Conservation (phyloP, 2,888 invertebrate species). For the Quadroppia sp. region DNA sequence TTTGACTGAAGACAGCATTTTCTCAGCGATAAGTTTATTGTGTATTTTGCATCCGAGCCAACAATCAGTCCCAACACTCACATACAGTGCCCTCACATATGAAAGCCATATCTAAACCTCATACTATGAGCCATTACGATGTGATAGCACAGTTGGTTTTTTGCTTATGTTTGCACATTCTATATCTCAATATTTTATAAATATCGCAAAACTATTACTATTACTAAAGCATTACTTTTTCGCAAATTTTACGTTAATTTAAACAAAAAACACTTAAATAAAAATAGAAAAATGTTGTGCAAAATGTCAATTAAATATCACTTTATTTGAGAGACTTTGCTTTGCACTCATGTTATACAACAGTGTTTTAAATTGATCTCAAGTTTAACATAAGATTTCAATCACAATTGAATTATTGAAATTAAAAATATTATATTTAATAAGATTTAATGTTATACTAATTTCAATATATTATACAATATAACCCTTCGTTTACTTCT, state of each 20-base stretch:
- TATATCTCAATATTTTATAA: neutral
- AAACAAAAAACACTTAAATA: conserved; percentile 8
- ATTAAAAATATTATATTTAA: too few relatives aligned
- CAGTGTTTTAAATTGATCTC: neutral
- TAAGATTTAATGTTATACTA: too few relatives aligned
- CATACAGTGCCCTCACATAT: neutral
- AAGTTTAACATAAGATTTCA: too few relatives aligned
- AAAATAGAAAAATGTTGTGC: neutral
- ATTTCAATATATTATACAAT: too few relatives aligned
- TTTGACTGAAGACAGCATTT: conserved; percentile 1
- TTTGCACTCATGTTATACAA: neutral
- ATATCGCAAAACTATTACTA: neutral
- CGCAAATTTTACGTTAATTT: conserved; percentile 22
- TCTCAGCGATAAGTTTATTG: neutral
- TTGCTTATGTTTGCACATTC: neutral
- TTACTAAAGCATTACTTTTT: conserved; percentile 13
- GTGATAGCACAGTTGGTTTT: neutral
- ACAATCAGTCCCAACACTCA: neutral
- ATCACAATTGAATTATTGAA: too few relatives aligned
- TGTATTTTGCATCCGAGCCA: conserved; percentile 31
- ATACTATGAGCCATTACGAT: neutral
- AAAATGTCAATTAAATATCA: neutral
- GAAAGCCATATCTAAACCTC: neutral
- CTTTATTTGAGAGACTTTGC: neutral
- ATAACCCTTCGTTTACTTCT: too few relatives aligned